Conservation (phyloP, 1,140 invertebrate genomes). For the Drosophila ironensis region DNA sequence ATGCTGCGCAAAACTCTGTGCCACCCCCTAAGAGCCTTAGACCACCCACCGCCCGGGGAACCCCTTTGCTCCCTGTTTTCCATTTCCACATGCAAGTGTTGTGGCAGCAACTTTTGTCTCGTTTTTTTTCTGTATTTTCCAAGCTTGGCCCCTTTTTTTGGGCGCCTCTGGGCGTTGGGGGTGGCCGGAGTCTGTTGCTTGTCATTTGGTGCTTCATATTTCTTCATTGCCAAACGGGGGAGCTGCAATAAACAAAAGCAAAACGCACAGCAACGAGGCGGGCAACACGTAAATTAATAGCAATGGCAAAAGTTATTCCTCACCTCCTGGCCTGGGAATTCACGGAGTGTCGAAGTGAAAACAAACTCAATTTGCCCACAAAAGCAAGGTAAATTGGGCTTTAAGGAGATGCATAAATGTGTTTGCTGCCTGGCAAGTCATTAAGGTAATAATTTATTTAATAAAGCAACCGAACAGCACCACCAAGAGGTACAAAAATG, state of each 20-base stretch:
- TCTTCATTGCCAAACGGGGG: conserved; percentile 53
- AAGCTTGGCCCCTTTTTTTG: not conserved
- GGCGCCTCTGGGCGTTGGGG: conserved; percentile 19
- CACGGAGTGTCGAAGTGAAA: not conserved
- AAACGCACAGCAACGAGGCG: not conserved
- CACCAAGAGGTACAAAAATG: too few species aligned
- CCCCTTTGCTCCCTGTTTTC: not conserved
- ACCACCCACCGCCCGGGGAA: not conserved
- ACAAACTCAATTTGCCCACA: not conserved
- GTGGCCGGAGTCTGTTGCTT: not conserved
- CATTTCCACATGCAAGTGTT: not conserved
- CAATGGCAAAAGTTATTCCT: conserved; percentile 31
- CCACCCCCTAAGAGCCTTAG: conserved; percentile 5
- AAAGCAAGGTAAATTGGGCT: not conserved
- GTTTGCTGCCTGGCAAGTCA: too few species aligned
- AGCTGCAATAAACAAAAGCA: not conserved
- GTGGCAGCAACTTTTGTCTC: not conserved
- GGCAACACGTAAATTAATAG: conserved; percentile 35
- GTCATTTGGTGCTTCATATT: conserved; percentile 58
- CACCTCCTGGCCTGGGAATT: not conserved
- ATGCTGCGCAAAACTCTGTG: conserved; percentile 39
- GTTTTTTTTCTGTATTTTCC: too few species aligned
- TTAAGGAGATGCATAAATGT: too few species aligned
- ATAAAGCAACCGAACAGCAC: too few species aligned
- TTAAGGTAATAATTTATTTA: too few species aligned